Evolutionary conservation across 2,797 vertebrate species (phyloP).

Genomic region (Loris lydekkerianus): DNA sequence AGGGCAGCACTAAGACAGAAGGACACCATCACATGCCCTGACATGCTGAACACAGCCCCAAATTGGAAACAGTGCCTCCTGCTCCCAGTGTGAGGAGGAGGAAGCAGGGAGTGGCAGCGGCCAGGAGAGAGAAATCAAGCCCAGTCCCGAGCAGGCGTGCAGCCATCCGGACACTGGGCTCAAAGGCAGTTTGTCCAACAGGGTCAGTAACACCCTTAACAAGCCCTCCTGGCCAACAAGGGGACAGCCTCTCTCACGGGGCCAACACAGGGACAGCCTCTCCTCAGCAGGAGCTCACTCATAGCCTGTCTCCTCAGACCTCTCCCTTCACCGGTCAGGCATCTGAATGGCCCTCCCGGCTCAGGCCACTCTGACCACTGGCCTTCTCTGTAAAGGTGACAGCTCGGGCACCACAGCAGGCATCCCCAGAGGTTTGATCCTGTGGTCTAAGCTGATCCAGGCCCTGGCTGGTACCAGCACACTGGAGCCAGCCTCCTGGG

Average conservation of each 20-base stretch:
- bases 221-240: neutral
- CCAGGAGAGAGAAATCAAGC: neutral
- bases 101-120: neutral
- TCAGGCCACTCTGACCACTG: neutral
- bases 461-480: neutral
- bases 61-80: neutral
- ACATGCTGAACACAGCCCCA: too few species aligned
- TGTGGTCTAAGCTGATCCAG: neutral
- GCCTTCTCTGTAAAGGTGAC: neutral
- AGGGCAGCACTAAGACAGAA: fast-evolving
- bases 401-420: neutral
- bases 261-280: neutral
- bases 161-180: neutral
- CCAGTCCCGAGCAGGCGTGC: neutral
- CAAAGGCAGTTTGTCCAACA: fast-evolving
- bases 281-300: neutral
- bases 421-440: neutral
- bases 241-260: neutral
- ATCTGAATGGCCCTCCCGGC: neutral
- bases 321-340: too few species aligned
- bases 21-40: neutral
- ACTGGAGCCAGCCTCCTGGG: neutral
- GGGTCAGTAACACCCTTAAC: neutral
- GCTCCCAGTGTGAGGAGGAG: neutral
- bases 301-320: neutral